Conservation (phyloP, 2,888 invertebrate species). For the Andrena camellia region DNA sequence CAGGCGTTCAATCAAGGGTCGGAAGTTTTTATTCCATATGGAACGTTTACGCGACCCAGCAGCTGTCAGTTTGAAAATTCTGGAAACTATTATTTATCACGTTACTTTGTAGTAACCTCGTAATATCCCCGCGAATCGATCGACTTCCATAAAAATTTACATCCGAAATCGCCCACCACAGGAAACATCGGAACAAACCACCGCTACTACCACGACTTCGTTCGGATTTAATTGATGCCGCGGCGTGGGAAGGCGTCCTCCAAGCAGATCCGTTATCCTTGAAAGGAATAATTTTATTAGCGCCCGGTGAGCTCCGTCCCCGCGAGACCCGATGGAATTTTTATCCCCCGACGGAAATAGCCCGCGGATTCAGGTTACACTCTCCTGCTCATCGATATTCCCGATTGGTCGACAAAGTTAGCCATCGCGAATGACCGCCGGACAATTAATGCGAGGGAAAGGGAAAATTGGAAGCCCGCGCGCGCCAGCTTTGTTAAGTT, state of each 20-base stretch:
- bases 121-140: not conserved
- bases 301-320: not conserved
- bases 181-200: not conserved
- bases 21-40: too few species aligned
- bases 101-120: not conserved
- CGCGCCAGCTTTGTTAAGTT: not conserved
- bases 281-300: not conserved
- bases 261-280: not conserved
- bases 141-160: not conserved
- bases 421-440: not conserved
- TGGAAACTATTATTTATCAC: too few species aligned
- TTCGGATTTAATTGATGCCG: not conserved
- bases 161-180: not conserved
- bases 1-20: too few species aligned
- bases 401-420: not conserved
- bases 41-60: too few species aligned
- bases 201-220: not conserved
- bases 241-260: not conserved
- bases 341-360: conserved; percentile 14
- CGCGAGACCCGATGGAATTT: conserved; percentile 14
- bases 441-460: not conserved
- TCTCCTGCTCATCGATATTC: conserved; percentile 22
- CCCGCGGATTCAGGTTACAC: conserved; percentile 1
- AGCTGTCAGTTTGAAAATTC: too few species aligned
- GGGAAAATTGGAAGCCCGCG: not conserved